Base-by-base conservation (phyloP, 2,888 invertebrate genomes). In the Drosophila formosana region DNA sequence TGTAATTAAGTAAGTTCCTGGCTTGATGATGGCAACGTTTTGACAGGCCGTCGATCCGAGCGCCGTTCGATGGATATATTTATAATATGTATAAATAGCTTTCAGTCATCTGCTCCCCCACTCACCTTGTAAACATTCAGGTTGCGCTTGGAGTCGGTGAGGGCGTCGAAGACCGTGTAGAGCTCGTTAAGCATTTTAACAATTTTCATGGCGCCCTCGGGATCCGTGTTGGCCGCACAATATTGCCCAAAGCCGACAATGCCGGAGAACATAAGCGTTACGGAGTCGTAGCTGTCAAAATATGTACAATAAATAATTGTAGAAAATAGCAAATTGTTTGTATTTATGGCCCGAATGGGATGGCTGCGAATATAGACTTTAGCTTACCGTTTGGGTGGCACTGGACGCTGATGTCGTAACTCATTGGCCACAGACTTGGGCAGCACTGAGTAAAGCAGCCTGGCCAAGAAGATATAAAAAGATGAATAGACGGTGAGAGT, bases 381-480 rank as follows among this genome's bases (percentile, higher is more conserved):
- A 30, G 68, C 88, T 90, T 96, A 98, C 85, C 97, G 95, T 67
- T 95, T 94, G 37, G 98, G 98, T 2, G 97, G 96, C 9, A 98
- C 98, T 1, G 98, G 98, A 43, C 98, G 94, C 76, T 96, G 95
- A 92, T 98, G 98, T 63, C 98, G 95, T 47, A 98, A 94, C 90
- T 98, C 98, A 78, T 96, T 98, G n/a, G 98, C 98, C 49, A 98
- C 98, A 72, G 97, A 96, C 87, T 97, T 96, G 45, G 98, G 98
- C 69, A 98, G 93, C 30, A 98, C 98, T 0, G 98, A 98, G 93
- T 98, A 98, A 53, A 98, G 94, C 75, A 98, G 94, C 89, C 98
- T 98, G 93, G 8, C 13, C 28, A 4, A 25, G 37, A 37, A 37
- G 4, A 2, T n/a, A 41, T 3, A 8, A 50, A 3, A 6, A 7